Percentiles rank a stretch among this genome's conserved stretches.
These are phyloP conservation scores for Drosophila siamana DNA, from an alignment of 2,888 invertebrate genomes.

Conservation along the genomic window DNA sequence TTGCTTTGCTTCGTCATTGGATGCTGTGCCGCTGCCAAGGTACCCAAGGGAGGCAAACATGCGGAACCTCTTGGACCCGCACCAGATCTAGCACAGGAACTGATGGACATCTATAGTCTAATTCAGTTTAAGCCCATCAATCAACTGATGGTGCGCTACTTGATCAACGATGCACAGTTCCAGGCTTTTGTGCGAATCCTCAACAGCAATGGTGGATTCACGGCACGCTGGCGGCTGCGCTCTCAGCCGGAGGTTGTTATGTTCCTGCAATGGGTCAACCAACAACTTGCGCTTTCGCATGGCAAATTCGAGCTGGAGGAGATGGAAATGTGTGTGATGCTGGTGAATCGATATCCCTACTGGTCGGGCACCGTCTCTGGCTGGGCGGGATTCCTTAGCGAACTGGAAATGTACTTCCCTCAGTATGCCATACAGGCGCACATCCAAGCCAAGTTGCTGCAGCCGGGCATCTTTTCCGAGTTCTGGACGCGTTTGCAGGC, in stretches of 20 bases:
- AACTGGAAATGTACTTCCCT: conserved; percentile 76
- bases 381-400: conserved; percentile 81
- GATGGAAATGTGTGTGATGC: conserved; percentile 56
- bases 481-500: conserved; percentile 68
- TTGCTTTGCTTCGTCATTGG: conserved; percentile 45
- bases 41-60: conserved; percentile 3
- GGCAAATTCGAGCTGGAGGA: conserved; percentile 68
- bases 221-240: conserved; percentile 65
- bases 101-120: conserved; percentile 64
- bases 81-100: conserved; percentile 63
- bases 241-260: conserved; percentile 79
- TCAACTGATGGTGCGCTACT: conserved; percentile 70
- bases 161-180: conserved; percentile 81
- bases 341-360: conserved; percentile 69
- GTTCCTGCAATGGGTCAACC: conserved; percentile 73
- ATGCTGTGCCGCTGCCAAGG: conserved; percentile 5
- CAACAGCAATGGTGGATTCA: conserved; percentile 69
- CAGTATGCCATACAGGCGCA: conserved; percentile 65
- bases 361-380: conserved; percentile 74
- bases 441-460: conserved; percentile 69
- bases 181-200: conserved; percentile 80
- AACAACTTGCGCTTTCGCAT: conserved; percentile 65
- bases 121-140: conserved; percentile 70
- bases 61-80: conserved; percentile 34
- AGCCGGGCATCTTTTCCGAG: conserved; percentile 76